Percentiles rank a stretch among this genome's conserved stretches.
phyloP scores from a whole-genome alignment of 1,140 invertebrate species.

The Drosophila orosa region DNA sequence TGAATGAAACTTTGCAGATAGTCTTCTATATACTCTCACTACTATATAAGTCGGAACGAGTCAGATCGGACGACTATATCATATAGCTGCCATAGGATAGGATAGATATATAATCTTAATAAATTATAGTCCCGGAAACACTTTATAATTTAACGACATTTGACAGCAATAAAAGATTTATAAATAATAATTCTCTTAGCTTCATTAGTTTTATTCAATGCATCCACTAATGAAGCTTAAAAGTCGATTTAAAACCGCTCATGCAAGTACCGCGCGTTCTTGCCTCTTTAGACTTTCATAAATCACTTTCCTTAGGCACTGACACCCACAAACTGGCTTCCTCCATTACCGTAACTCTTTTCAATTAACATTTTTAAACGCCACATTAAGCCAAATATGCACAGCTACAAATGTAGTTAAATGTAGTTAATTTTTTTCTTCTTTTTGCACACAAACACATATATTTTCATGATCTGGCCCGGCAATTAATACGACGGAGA shows the following conservation, averaged over 20 bases:
- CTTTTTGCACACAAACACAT: neutral
- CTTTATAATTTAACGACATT: neutral
- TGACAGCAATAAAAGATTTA: neutral
- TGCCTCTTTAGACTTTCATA: constrained; percentile 13
- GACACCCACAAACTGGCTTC: constrained; percentile 18
- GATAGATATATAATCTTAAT: neutral
- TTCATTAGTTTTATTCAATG: neutral
- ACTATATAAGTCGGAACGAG: too few relatives aligned
- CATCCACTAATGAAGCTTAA: neutral
- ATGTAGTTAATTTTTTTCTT: constrained; percentile 19
- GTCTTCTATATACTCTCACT: too few relatives aligned
- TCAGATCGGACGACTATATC: too few relatives aligned
- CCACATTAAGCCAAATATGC: constrained; percentile 54
- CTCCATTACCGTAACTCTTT: constrained; percentile 22
- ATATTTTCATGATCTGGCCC: constrained; percentile 61
- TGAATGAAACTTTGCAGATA: too few relatives aligned
- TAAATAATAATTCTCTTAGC: neutral
- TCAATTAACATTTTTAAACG: constrained; percentile 74
- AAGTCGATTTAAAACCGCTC: neutral
- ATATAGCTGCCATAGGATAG: too few relatives aligned
- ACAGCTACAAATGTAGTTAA: constrained; percentile 37
- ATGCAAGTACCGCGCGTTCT: neutral
- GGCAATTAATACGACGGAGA: constrained; percentile 69
- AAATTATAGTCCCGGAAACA: neutral
- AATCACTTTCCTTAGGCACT: constrained; percentile 21